These are phyloP conservation scores for Erebia ligea DNA, from an alignment of 2,888 invertebrate genomes.

Conservation along the genomic window DNA sequence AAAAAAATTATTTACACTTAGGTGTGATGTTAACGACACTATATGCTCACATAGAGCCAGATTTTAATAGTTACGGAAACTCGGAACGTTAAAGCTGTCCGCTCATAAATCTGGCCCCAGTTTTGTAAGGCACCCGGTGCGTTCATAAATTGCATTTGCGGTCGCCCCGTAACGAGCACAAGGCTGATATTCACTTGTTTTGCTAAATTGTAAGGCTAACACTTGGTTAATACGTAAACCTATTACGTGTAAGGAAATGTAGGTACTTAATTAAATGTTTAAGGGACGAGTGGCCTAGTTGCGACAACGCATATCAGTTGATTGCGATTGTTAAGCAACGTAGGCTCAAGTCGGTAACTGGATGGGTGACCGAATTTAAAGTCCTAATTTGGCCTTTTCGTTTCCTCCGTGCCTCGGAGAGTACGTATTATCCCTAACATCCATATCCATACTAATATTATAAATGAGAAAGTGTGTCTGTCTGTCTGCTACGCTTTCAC, in stretches of 20 bases:
- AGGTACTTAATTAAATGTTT: not conserved
- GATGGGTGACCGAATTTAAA: no score
- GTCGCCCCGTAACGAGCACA: slow-evolving; percentile 32
- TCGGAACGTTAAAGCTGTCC: slow-evolving; percentile 36
- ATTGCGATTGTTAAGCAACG: no score
- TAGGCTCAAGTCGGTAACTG: no score
- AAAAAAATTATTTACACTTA: not conserved
- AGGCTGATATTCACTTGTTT: slow-evolving; percentile 36
- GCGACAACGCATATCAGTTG: no score
- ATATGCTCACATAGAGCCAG: slow-evolving; percentile 15
- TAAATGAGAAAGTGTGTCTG: no score
- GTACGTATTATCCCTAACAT: no score
- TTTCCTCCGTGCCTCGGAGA: no score
- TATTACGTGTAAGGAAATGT: not conserved
- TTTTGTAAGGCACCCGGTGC: slow-evolving; percentile 38
- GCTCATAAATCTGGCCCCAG: slow-evolving; percentile 38
- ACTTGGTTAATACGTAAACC: slow-evolving; percentile 16
- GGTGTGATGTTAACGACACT: slow-evolving; percentile 15
- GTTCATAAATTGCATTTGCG: slow-evolving; percentile 41
- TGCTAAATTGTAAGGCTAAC: slow-evolving; percentile 25
- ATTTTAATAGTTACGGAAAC: slow-evolving; percentile 40
- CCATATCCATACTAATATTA: no score
- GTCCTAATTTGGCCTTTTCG: no score
- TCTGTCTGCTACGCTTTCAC: no score
- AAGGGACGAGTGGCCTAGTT: not conserved